Base-by-base conservation (phyloP, 1,140 invertebrate species). In the Diabrotica virgifera region DNA sequence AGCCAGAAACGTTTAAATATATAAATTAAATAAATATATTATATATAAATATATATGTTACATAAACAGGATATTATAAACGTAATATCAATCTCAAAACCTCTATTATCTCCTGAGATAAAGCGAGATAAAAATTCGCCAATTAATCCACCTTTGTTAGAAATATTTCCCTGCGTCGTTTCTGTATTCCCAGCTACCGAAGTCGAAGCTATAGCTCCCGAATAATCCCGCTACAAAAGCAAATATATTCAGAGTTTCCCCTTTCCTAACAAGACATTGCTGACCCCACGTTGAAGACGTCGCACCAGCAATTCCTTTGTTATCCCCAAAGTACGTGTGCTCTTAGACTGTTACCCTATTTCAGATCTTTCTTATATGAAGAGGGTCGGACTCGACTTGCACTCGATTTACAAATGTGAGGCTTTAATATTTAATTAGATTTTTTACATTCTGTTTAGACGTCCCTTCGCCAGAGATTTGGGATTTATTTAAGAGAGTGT, bases 261-360 rank as follows among this genome's bases (percentile, higher is more conserved):
- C 58, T 68, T 62, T 63, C 52, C 57, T 64, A 69, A 70, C 65
- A 65, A 65, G 56, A 62, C 65, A 65, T 68, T 63, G 73, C 73
- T 76, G 74, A 76, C 74, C 74, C 73, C 64, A 73, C 68, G 66
- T 69, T 69, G 65, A 74, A 73, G 72, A 73, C 74, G 68, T 72
- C 74, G 75, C 75, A 72, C 67, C 72, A 67, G 76, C 76, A 76
- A 76, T 76, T 77, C 75, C 76, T 77, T 77, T 77, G 76, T 77
- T 77, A 77, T 77, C 74, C 75, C 69, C 64, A 68, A 71, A 72
- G 68, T 71, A 71, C 58, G 66, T 54, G 53, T 36, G 24, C 6
- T 36, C 51, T 64, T 66, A 71, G 76, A 72, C 60, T 74, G 73
- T 70, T 65, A 68, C 11, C 35, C 12, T 56, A 9, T 59, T 5